Evolutionary conservation across 2,113 vertebrate genomes (phyloP).

Genomic region (Amblyopsis rosae): DNA sequence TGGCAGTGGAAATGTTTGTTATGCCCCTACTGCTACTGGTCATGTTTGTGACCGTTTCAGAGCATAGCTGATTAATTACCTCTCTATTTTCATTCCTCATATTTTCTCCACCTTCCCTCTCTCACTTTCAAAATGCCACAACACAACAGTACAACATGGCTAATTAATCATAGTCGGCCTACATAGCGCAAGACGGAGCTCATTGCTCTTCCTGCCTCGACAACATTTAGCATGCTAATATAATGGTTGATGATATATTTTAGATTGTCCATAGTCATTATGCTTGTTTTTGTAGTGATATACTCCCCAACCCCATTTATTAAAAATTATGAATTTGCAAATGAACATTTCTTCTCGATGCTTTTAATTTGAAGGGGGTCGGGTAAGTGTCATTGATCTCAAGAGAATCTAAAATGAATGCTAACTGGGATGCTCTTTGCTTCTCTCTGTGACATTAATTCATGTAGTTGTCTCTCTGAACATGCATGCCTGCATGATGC

Average conservation of each 20-base stretch:
- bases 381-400: constrained; percentile 55
- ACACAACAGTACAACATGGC: constrained; percentile 65
- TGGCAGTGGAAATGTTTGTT: constrained; percentile 20
- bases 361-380: constrained; percentile 49
- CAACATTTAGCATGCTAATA: constrained; percentile 35
- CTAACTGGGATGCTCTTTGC: constrained; percentile 50
- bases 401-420: constrained; percentile 57
- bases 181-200: constrained; percentile 58
- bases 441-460: constrained; percentile 62
- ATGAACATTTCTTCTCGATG: constrained; percentile 22
- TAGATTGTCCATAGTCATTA: constrained; percentile 53
- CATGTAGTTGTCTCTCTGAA: constrained; percentile 54
- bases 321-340: constrained; percentile 38
- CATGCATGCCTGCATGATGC: constrained; percentile 43
- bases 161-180: constrained; percentile 79
- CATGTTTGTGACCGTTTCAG: constrained; percentile 51
- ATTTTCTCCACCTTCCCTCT: background rate
- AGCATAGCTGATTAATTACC: constrained; percentile 74
- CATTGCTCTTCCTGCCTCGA: constrained; percentile 36
- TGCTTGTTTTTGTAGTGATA: constrained; percentile 50
- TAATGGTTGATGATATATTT: constrained; percentile 60
- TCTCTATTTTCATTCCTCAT: constrained; percentile 66
- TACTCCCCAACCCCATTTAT: constrained; percentile 26
- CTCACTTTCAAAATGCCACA: constrained; percentile 62
- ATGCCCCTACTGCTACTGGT: constrained; percentile 24